Evolutionary conservation across 1,140 invertebrate genomes (phyloP), one percentile per base, ranked within the genome.

Genomic region (Pemphigus obesinymphae): DNA sequence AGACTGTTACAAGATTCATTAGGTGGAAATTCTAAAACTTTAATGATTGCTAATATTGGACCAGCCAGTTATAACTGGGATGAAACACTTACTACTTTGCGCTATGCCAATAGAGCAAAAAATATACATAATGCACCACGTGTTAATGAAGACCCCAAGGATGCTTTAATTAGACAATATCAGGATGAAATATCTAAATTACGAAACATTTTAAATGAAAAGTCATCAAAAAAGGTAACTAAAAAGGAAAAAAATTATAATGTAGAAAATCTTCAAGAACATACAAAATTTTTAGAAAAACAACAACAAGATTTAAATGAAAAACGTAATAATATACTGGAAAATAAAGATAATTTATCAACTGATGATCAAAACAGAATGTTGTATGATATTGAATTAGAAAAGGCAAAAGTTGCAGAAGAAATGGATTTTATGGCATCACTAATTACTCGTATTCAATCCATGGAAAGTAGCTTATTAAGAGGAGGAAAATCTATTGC

Each of bases 11-110:
- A 98, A 89, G 96, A 98, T 88, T 97, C 96, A 0, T 88, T 98
- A 15, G 96, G 96, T 83, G 96, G 96, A 13, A 98, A 98, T 89
- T 95, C 96, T 58, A 97, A 96, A 87, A 98, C 96, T 17, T 94
- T 98, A 48, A 98, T 98, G 96, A 95, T 98, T 40, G 96, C 97
- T 23, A 97, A 97, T 87, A 94, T 98, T 85, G 96, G 96, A 10
- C 97, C 97, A n/a, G 96, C 97, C 8, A 92, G 91, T 84, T 97
- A 95, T 88, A 98, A 98, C 88, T 97, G 95, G 87, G 97, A 98
- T 85, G 97, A 98, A 89, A 97, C 96, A 34, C 88, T 98, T 82
- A 96, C 94, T 15, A 98, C 96, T 5, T 88, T 98, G 80, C 89
- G 96, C 29, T 98, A 98, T 87, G 95, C 96, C 1, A 95, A 95